phyloP scores from a whole-genome alignment of 2,113 vertebrate genomes.

The Sapayoa aenigma region DNA sequence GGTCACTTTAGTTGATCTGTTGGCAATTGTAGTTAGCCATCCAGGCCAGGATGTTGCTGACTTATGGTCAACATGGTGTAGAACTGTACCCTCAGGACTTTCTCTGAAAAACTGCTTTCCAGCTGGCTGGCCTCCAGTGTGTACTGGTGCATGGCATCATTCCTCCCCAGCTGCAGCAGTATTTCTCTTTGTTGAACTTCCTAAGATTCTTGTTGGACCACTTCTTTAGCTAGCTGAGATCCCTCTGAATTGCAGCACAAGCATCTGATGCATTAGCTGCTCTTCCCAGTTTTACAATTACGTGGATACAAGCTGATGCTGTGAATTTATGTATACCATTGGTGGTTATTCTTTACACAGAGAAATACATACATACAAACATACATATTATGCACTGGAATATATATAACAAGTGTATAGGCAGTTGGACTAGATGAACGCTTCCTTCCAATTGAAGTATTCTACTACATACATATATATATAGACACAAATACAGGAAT shows the following conservation, averaged over 20 bases:
- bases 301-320: background rate
- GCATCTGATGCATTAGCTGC: background rate
- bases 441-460: background rate
- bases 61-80: background rate
- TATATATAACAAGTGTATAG: background rate
- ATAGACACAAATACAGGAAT: background rate
- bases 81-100: background rate
- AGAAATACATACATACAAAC: background rate
- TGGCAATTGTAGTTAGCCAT: background rate
- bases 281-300: background rate
- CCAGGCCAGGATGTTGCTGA: background rate
- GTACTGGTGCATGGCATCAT: background rate
- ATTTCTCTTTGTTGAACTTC: background rate
- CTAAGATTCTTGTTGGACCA: background rate
- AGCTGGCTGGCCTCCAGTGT: background rate
- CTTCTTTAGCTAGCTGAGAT: background rate
- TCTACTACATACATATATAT: too few species aligned
- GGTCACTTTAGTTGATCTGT: background rate
- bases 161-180: background rate
- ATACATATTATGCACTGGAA: background rate
- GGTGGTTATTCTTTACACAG: background rate
- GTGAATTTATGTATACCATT: background rate
- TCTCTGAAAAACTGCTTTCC: background rate
- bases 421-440: background rate
- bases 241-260: background rate